Evolutionary conservation across 2,888 invertebrate genomes (phyloP), one percentile per base, ranked within the genome.

Genomic region (Xiphydria camelus): DNA sequence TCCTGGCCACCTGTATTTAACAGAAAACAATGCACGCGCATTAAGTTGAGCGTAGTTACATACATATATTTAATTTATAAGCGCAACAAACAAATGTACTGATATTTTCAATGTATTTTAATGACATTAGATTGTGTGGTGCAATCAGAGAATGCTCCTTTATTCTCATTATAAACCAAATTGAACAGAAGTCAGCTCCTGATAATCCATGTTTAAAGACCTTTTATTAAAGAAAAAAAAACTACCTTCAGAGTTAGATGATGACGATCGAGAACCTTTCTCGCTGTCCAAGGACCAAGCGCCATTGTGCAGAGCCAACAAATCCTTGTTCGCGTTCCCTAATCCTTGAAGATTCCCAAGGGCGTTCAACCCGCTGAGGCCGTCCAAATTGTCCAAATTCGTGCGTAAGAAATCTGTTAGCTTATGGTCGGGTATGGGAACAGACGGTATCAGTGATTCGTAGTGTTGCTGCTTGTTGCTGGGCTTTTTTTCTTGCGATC

Each of bases 331-430:
- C 12, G 68, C 66, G 45, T 66, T 68, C 22, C 65, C 62, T 45
- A 73, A 56, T 39, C 66, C 64, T 59, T 68, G 69, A 23, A 68
- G 53, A 55, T 68, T 69, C 10, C 68, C 69, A 39, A 70, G 54
- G 14, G 66, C 68, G n/a, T n/a, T n/a, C 26, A 71, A 59, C 22
- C 66, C 70, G 2, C 78, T 78, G 2, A 83, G 73, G 0, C 85
- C 86, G 70, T 88, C 88, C 47, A 88, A 73, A 66, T 82, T 86
- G 63, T 88, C 88, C 51, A 87, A 72, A 75, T 87, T 88, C 5
- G 86, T 84, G 62, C 88, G 82, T 65, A 67, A 75, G 68, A 88
- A 88, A 68, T 88, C 88, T 10, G 85, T 84, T 20, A 88, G 78
- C 68, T 87, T 87, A 57, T 85, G 85, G 65, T 86, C 86, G 60